Evolutionary conservation across 2,113 vertebrate genomes (phyloP).

Genomic region (Anolis carolinensis): DNA sequence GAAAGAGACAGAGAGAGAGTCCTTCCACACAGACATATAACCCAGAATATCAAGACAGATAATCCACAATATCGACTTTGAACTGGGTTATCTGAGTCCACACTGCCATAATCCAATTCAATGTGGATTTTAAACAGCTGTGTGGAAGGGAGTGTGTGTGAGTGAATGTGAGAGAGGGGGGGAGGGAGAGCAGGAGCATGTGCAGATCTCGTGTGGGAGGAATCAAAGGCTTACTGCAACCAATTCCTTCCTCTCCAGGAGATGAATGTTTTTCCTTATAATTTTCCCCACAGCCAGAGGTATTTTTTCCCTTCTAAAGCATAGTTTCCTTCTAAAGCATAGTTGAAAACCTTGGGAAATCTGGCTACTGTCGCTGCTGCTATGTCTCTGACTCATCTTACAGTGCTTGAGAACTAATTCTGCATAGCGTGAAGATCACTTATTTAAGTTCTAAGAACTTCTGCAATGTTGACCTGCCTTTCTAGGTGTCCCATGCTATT

Average conservation of each 20-base stretch:
- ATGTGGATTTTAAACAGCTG: too few species aligned
- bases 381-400: not conserved
- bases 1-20: not conserved
- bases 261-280: not conserved
- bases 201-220: not conserved
- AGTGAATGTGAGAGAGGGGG: not conserved
- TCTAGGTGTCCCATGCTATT: too few species aligned
- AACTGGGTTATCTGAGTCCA: too few species aligned
- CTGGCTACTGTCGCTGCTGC: not conserved
- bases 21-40: too few species aligned
- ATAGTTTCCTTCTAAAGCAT: slow-evolving; percentile 25
- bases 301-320: slow-evolving; percentile 27
- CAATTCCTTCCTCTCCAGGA: slow-evolving; percentile 36
- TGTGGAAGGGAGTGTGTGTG: not conserved
- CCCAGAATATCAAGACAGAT: too few species aligned
- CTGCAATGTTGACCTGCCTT: too few species aligned
- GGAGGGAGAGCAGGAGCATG: too few species aligned
- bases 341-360: not conserved
- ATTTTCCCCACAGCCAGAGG: slow-evolving; percentile 9
- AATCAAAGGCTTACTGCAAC: slow-evolving; percentile 14
- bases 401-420: not conserved
- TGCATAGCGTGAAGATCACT: too few species aligned
- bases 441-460: too few species aligned
- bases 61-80: too few species aligned
- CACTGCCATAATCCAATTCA: too few species aligned